Percentiles rank a stretch among this genome's conserved stretches.
These are phyloP conservation scores for Mareca penelope DNA, from an alignment of 2,797 vertebrate genomes.

Conservation along the genomic window DNA sequence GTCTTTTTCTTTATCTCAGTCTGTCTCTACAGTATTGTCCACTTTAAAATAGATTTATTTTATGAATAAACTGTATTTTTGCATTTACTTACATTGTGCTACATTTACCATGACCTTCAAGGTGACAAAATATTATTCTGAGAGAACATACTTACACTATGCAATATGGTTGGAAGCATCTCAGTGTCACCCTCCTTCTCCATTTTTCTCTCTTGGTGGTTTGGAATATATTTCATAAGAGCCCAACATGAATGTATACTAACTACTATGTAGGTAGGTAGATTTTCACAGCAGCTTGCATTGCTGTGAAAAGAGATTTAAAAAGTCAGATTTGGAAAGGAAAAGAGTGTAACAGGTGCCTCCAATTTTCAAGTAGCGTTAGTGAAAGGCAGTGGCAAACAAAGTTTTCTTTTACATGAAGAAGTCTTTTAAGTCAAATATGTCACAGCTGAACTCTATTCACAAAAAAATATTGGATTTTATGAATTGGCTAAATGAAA, in stretches of 20 bases:
- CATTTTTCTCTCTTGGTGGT: background rate
- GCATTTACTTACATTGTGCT: background rate
- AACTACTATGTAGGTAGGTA: background rate
- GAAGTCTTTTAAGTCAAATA: background rate
- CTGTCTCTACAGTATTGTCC: background rate
- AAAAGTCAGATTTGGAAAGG: background rate
- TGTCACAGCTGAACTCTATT: background rate
- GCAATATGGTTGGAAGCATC: background rate
- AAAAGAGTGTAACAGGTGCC: background rate
- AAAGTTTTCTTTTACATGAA: background rate
- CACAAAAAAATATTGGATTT: background rate
- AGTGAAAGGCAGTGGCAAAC: background rate
- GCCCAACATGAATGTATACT: background rate
- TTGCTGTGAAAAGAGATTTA: background rate
- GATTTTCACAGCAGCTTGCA: background rate
- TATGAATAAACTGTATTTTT: background rate
- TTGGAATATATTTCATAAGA: fast-evolving
- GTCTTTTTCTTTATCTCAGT: background rate
- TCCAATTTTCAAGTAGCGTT: background rate
- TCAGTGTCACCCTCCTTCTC: background rate
- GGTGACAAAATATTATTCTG: background rate
- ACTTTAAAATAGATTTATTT: background rate
- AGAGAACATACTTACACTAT: background rate
- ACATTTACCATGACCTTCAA: background rate
- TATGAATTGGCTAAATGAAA: background rate